These are phyloP conservation scores for Byasa hedistus DNA, from an alignment of 2,888 invertebrate species.

Conservation along the genomic window DNA sequence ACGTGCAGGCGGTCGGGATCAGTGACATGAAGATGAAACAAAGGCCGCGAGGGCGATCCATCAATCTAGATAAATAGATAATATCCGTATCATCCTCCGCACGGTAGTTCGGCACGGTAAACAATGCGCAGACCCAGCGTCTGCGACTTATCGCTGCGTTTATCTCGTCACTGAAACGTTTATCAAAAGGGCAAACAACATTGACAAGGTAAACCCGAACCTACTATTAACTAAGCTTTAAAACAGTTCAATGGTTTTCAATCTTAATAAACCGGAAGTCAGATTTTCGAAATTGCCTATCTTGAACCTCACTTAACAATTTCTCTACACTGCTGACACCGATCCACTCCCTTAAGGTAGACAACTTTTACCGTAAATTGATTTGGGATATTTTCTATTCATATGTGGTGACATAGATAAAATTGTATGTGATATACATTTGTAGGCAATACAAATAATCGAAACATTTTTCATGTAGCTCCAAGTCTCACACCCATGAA, in stretches of 20 bases:
- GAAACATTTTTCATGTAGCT: too few species aligned
- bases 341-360: too few species aligned
- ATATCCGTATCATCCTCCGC: constrained; percentile 22
- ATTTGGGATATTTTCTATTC: too few species aligned
- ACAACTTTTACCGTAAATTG: too few species aligned
- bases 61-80: constrained; percentile 31
- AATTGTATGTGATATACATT: too few species aligned
- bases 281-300: too few species aligned
- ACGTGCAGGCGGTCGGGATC: constrained; percentile 15
- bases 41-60: constrained; percentile 22
- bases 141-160: constrained; percentile 15
- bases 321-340: too few species aligned
- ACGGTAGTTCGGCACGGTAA: constrained; percentile 22
- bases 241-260: neutral
- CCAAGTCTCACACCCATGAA: too few species aligned
- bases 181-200: constrained; percentile 25
- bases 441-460: too few species aligned
- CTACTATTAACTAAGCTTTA: constrained; percentile 1
- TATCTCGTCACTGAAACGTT: constrained; percentile 19
- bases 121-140: constrained; percentile 21
- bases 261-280: too few species aligned
- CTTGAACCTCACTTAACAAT: too few species aligned
- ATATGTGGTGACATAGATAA: too few species aligned
- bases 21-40: constrained; percentile 25
- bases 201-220: constrained; percentile 15